A percentile compares a stretch with the other conserved stretches of the same genome.
Evolutionary conservation across 2,113 vertebrate species (phyloP).

Genomic region (Antechinus flavipes): DNA sequence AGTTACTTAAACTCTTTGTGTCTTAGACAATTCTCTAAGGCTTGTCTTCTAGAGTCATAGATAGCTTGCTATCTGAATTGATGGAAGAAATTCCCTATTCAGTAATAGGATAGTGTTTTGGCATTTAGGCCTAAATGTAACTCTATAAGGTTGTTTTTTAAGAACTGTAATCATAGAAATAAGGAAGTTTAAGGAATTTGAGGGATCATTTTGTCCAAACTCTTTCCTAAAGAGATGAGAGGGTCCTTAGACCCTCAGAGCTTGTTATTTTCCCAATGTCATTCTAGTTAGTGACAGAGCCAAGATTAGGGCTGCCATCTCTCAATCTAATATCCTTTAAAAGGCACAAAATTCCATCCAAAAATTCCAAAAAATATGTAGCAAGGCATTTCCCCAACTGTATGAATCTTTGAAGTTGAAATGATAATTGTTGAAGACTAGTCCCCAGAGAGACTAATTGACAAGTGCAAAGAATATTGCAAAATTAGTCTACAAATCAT

Average conservation of each 20-base stretch:
- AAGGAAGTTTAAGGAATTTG: background rate
- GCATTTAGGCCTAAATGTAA: background rate
- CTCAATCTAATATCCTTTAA: background rate
- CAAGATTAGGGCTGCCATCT: background rate
- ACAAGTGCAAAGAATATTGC: background rate
- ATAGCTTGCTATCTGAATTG: background rate
- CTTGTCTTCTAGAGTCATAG: background rate
- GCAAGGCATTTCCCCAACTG: background rate
- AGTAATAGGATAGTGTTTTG: background rate
- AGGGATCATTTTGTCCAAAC: background rate
- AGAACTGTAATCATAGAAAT: background rate
- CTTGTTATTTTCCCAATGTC: background rate
- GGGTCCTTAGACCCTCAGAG: background rate
- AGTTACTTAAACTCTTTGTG: background rate
- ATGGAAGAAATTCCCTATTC: background rate
- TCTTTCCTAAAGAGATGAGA: background rate
- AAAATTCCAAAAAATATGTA: background rate
- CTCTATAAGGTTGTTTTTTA: background rate
- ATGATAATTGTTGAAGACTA: background rate
- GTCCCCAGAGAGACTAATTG: background rate
- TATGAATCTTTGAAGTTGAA: background rate
- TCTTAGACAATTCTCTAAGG: background rate
- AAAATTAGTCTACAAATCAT: background rate
- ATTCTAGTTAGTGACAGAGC: background rate
- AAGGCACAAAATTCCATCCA: background rate